Percentiles rank a stretch among this genome's conserved stretches.
Evolutionary conservation across 2,113 vertebrate species (phyloP).

Genomic region (Erythrocebus patas): DNA sequence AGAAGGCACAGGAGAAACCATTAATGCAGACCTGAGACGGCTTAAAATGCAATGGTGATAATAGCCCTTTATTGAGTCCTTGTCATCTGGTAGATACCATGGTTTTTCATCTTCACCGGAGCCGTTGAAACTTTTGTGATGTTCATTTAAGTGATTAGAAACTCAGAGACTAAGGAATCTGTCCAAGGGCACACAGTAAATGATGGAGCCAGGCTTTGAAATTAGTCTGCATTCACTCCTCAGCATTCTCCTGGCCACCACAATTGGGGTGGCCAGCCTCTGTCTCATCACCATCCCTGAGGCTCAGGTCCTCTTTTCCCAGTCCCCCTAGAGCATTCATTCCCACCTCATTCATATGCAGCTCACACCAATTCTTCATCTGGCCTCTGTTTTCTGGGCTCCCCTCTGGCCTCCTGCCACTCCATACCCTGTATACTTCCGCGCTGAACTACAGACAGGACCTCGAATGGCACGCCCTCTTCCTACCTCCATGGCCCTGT

Average conservation of each 20-base stretch:
- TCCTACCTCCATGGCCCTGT: neutral
- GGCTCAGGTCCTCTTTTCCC: neutral
- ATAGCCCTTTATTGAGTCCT: neutral
- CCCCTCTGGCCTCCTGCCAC: neutral
- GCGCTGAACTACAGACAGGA: rapidly evolving
- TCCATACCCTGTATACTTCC: rapidly evolving
- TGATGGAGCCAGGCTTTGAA: neutral
- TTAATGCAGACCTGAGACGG: neutral
- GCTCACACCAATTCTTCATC: neutral
- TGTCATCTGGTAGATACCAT: neutral
- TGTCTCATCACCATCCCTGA: neutral
- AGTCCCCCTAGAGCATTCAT: no score
- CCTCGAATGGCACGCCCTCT: neutral
- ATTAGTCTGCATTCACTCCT: neutral
- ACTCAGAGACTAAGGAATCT: neutral
- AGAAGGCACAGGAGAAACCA: neutral
- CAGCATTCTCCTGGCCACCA: neutral
- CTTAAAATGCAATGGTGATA: neutral
- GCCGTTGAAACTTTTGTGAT: neutral
- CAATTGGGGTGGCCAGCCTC: neutral
- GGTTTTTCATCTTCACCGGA: neutral
- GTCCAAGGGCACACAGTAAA: neutral
- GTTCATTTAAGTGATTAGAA: neutral
- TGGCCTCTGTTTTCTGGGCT: neutral
- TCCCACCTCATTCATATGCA: rapidly evolving